Base-by-base conservation (phyloP, 2,113 vertebrate species). In the Scortum barcoo region DNA sequence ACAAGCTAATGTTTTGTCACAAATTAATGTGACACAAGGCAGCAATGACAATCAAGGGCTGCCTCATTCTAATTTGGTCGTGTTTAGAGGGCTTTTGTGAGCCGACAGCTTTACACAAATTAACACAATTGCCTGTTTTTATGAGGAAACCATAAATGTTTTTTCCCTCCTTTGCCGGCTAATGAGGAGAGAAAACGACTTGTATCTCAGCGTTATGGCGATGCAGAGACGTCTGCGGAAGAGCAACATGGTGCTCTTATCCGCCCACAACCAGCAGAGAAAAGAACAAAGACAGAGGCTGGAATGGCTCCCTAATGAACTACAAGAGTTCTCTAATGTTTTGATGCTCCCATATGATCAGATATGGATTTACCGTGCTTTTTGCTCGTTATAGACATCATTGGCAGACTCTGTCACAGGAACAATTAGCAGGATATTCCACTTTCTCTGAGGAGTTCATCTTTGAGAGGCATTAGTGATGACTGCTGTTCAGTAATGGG, bases 1-100 rank as follows among this genome's bases (percentile, higher is more conserved):
- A 14, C 96, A 91, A 96, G 97, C 97, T 99, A 99, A 97, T 99
- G 97, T 98, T 93, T 97, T 97, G 97, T 97, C 97, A 96, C 97
- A 96, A 96, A 97, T 98, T 99, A 98, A 99, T 98, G 97, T 97
- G 97, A 97, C 97, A 97, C 94, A 95, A 98, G 97, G 95, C 96
- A 97, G 95, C 96, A 95, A 96, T 98, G 97, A 98, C 97, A 98
- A 99, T 99, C 97, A 98, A 96, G 96, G 90, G 86, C 88, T 96
- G 96, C 96, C 97, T 97, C 97, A 95, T 97, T 97, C 96, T 98
- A 97, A 99, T 99, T 98, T 98, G 96, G 96, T 96, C 94, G 95
- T 97, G 97, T 98, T 98, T 97, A 97, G 92, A 93, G 88, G 96
- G 96, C 96, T 99, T 98, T 94, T 98, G 97, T 97, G 96, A 96